Percentiles rank a stretch among this genome's conserved stretches.
phyloP scores from a whole-genome alignment of 2,113 vertebrate species.

The Toxotes jaculatrix region DNA sequence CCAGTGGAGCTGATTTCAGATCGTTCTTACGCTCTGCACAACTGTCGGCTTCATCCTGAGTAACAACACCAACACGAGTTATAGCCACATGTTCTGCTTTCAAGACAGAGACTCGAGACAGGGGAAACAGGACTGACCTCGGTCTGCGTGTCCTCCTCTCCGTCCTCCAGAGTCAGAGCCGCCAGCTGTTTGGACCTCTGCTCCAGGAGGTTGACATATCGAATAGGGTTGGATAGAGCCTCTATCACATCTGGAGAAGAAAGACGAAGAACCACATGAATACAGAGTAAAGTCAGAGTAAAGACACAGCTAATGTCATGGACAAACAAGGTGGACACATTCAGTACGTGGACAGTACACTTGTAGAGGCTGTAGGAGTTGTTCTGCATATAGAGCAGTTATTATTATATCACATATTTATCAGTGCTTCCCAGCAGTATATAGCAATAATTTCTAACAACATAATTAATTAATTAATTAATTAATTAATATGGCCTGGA shows the following conservation, averaged over 20 bases:
- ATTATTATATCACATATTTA: too few species aligned
- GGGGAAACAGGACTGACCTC: conserved; percentile 83
- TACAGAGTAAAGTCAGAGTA: conserved; percentile 69
- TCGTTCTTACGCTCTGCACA: conserved; percentile 89
- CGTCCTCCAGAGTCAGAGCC: conserved; percentile 94
- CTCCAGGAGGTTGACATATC: conserved; percentile 97
- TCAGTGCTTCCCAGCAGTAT: too few species aligned
- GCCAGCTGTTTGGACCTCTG: conserved; percentile 97
- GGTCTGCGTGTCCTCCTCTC: conserved; percentile 90
- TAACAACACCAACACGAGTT: not conserved
- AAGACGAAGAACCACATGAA: not conserved
- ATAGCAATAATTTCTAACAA: too few species aligned
- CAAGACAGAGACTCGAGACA: fast-evolving
- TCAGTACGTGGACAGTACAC: too few species aligned
- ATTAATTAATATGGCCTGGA: too few species aligned
- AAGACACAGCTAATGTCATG: not conserved
- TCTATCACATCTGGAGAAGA: conserved; percentile 93
- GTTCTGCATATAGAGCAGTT: too few species aligned
- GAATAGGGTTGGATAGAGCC: conserved; percentile 97
- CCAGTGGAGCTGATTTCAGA: conserved; percentile 88
- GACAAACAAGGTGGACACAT: not conserved
- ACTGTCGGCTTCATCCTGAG: conserved; percentile 88
- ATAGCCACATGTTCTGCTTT: not conserved
- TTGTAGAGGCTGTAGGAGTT: too few species aligned
- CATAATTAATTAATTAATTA: too few species aligned